Conservation (phyloP, 2,113 vertebrate species). For the Myrmophylax atrothorax region DNA sequence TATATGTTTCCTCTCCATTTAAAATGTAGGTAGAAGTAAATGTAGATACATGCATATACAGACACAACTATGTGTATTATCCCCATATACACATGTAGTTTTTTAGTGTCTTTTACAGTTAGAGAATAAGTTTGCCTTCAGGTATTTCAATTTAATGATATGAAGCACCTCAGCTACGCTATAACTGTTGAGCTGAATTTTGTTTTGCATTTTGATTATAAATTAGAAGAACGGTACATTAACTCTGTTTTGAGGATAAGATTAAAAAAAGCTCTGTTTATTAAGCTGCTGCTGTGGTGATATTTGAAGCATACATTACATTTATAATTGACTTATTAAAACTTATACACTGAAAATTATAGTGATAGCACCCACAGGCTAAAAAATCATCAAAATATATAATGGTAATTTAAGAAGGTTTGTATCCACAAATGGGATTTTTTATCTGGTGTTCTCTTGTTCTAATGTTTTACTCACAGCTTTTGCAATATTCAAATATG, state of each 20-base stretch:
- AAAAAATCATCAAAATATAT: constrained; percentile 81
- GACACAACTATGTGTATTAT: not conserved
- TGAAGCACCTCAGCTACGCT: constrained; percentile 64
- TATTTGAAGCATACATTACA: constrained; percentile 74
- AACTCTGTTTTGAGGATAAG: constrained; percentile 75
- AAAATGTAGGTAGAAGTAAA: not conserved
- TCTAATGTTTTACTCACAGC: constrained; percentile 65
- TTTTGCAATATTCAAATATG: constrained; percentile 50
- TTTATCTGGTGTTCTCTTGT: constrained; percentile 63
- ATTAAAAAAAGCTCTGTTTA: constrained; percentile 68
- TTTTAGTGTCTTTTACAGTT: constrained; percentile 42
- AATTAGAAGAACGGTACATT: constrained; percentile 77
- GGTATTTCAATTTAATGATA: constrained; percentile 71
- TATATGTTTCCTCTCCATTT: not conserved
- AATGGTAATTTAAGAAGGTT: constrained; percentile 74
- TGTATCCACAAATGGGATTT: constrained; percentile 74
- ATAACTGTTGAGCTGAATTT: constrained; percentile 74
- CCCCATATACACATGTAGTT: not conserved
- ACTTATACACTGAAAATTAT: constrained; percentile 76
- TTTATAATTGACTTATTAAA: constrained; percentile 85
- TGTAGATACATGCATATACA: not conserved
- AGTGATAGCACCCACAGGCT: constrained; percentile 77
- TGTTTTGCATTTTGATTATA: constrained; percentile 83
- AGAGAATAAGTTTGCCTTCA: constrained; percentile 66
- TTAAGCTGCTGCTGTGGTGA: constrained; percentile 67